These are phyloP conservation scores for Trilocha varians DNA, from an alignment of 2,888 invertebrate species.

Conservation along the genomic window DNA sequence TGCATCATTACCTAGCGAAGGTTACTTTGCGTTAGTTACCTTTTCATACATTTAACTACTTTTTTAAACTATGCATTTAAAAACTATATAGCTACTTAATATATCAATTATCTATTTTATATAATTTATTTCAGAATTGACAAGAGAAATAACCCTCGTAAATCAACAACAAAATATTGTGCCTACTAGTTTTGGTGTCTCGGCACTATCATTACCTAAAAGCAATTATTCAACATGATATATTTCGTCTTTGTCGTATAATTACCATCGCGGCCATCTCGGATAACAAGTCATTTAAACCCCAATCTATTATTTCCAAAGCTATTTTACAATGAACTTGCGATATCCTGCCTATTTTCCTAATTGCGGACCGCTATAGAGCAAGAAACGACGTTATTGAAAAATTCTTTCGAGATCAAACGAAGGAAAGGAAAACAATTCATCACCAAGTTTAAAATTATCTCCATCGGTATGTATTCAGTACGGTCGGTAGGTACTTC, in stretches of 20 bases:
- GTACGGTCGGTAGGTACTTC: slow-evolving; percentile 22
- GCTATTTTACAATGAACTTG: slow-evolving; percentile 8
- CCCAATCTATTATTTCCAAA: slow-evolving; percentile 7
- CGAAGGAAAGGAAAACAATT: slow-evolving; percentile 26
- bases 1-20: slow-evolving; percentile 5
- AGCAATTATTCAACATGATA: no score
- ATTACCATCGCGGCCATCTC: not conserved
- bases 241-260: not conserved
- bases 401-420: slow-evolving; percentile 25
- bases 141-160: no score
- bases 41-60: not conserved
- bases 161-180: no score
- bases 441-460: slow-evolving; percentile 28
- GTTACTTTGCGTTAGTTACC: not conserved
- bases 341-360: slow-evolving; percentile 7
- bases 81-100: no score
- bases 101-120: no score
- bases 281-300: slow-evolving; percentile 3
- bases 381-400: slow-evolving; percentile 15
- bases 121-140: no score
- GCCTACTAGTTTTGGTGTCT: no score
- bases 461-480: slow-evolving; percentile 17
- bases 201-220: no score
- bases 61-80: no score
- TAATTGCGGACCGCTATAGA: slow-evolving; percentile 14